Evolutionary conservation across 2,888 invertebrate species (phyloP), one percentile per base, ranked within the genome.

Genomic region (Beris chalybata): DNA sequence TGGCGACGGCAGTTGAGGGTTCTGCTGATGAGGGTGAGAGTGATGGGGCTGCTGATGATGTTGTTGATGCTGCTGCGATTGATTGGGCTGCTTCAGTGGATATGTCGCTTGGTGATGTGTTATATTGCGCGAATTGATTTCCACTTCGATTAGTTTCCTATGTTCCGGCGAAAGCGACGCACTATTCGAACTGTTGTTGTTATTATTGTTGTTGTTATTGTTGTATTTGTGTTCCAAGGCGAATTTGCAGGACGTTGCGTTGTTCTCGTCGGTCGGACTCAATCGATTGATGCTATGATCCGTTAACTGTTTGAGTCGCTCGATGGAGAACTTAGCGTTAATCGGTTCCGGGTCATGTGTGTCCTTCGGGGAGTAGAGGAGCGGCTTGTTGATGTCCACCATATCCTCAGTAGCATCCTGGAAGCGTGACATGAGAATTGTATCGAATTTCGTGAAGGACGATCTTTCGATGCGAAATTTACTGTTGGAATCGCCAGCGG

Each of bases 301-400:
- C 22, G 78, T 76, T 71, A 81, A 74, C 69, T 81, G 70, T 71
- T 81, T 80, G 4, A 81, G 72, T 3, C 80, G 74, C 67, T 81
- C 81, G 43, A 81, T 76, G 13, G 80, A 79, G 65, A 77, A 79
- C 66, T 75, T 74, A 5, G 76, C 77, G 70, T 74, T 76, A 22
- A 67, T 48, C 11, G 61, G 22, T 15, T 73, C 72, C n/a, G 67
- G 31, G 13, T 71, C 71, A 7, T 53, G 13, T 9, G 15, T 4
- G 1, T 69, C 67, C 13, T 67, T 67, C 5, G 66, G 5, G 1
- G 64, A 31, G 22, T 55, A 69, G 0, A 64, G 13, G 0, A 65
- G 9, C 11, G 61, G 44, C 29, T 67, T 67, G 5, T 57, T 64
- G 13, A 6, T 47, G 7, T 65, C 63, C 43, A 4, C 52, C 13